These are phyloP conservation scores for Hypsopygia costalis DNA, from an alignment of 2,888 invertebrate genomes.

Conservation along the genomic window DNA sequence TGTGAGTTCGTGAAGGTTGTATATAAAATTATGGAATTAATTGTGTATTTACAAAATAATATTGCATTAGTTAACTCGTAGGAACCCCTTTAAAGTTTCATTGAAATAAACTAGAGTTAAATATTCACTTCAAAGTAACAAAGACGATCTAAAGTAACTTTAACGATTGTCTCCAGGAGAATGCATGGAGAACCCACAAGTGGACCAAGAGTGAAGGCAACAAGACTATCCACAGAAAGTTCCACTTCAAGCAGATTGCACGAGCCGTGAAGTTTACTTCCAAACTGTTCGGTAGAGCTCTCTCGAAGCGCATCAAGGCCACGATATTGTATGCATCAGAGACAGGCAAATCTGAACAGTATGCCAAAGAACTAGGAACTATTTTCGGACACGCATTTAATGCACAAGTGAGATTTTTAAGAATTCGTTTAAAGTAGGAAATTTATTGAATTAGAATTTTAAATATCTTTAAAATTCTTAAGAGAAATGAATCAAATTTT, in stretches of 20 bases:
- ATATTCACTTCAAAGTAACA: not conserved
- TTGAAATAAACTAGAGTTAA: slow-evolving; percentile 10
- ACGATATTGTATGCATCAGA: slow-evolving; percentile 97
- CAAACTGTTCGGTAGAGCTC: slow-evolving; percentile 94
- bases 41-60: no score
- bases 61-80: no score
- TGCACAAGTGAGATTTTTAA: slow-evolving; percentile 85
- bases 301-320: slow-evolving; percentile 95
- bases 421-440: slow-evolving; percentile 3
- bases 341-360: slow-evolving; percentile 97
- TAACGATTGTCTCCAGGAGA: slow-evolving; percentile 76
- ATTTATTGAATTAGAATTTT: not conserved
- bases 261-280: slow-evolving; percentile 98
- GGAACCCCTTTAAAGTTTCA: no score
- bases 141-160: not conserved
- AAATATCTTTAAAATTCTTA: no score
- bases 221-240: slow-evolving; percentile 88
- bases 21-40: no score
- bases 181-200: slow-evolving; percentile 94
- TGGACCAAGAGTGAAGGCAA: slow-evolving; percentile 85
- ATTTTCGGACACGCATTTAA: slow-evolving; percentile 97
- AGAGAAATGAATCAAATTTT: no score
- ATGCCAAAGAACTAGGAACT: slow-evolving; percentile 93
- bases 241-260: slow-evolving; percentile 97
- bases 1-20: no score